phyloP scores from a whole-genome alignment of 1,140 invertebrate species.

The Drosophila chauvacae region DNA sequence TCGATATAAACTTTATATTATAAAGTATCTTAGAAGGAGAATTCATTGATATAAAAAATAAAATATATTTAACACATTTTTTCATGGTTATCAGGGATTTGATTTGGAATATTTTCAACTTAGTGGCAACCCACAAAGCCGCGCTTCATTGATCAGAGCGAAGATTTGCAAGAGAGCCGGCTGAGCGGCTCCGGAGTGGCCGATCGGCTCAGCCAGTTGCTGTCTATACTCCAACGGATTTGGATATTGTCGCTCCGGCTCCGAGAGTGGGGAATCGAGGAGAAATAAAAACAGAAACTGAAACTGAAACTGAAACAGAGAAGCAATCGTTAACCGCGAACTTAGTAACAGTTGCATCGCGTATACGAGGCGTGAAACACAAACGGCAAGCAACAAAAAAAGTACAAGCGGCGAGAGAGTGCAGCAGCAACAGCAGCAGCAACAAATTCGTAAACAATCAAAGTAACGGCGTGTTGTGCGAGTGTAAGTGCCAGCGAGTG shows the following conservation, averaged over 20 bases:
- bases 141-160: slow-evolving; percentile 71
- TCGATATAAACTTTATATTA: background rate
- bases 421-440: slow-evolving; percentile 16
- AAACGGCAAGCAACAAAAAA: slow-evolving; percentile 56
- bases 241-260: slow-evolving; percentile 59
- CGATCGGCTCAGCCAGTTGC: slow-evolving; percentile 70
- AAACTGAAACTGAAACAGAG: slow-evolving; percentile 28
- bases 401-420: slow-evolving; percentile 36
- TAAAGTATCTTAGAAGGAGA: too few relatives aligned
- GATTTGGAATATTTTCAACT: background rate
- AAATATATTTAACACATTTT: background rate
- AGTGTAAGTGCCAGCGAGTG: slow-evolving; percentile 38
- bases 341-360: slow-evolving; percentile 61
- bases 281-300: slow-evolving; percentile 38
- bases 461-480: slow-evolving; percentile 60
- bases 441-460: slow-evolving; percentile 59
- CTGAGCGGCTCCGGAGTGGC: slow-evolving; percentile 39
- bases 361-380: slow-evolving; percentile 78
- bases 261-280: slow-evolving; percentile 27
- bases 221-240: slow-evolving; percentile 70
- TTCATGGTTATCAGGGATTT: background rate
- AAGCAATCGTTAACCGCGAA: slow-evolving; percentile 45
- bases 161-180: slow-evolving; percentile 33
- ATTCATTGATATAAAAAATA: background rate
- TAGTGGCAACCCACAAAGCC: slow-evolving; percentile 65